A percentile compares a stretch with the other conserved stretches of the same genome.
Evolutionary conservation across 2,797 vertebrate species (phyloP).

Genomic region (Neosilurus mollespiculum): DNA sequence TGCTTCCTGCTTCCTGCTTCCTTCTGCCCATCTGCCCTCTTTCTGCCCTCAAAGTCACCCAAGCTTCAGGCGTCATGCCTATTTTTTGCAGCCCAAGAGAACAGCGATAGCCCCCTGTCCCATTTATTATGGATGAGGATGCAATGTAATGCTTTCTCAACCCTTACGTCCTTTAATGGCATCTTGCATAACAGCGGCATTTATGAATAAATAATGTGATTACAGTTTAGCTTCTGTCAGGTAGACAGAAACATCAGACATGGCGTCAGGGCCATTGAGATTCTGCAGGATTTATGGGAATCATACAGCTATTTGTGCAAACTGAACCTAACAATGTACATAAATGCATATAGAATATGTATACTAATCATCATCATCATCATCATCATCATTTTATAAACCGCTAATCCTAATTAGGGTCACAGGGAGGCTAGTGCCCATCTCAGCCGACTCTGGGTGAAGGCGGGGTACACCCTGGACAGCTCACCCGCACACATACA

Average conservation of each 20-base stretch:
- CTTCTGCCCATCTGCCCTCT: conserved; percentile 31
- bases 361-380: background rate
- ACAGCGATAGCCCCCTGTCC: conserved; percentile 47
- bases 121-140: conserved; percentile 52
- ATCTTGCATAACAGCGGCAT: conserved; percentile 42
- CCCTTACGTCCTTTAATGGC: conserved; percentile 52
- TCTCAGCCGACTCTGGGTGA: no score
- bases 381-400: background rate
- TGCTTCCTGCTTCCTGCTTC: background rate
- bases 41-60: conserved; percentile 33
- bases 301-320: background rate
- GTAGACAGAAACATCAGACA: conserved; percentile 15
- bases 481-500: no score
- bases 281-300: background rate
- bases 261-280: background rate
- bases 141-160: conserved; percentile 51
- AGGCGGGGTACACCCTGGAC: no score
- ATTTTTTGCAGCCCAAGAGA: conserved; percentile 49
- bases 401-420: no score
- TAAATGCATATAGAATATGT: background rate
- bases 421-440: no score
- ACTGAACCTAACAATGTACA: background rate
- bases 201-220: conserved; percentile 53
- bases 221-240: conserved; percentile 42
- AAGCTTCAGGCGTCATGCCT: conserved; percentile 30